These are phyloP conservation scores for Diarsia brunnea DNA, from an alignment of 2,888 invertebrate genomes.

Conservation along the genomic window DNA sequence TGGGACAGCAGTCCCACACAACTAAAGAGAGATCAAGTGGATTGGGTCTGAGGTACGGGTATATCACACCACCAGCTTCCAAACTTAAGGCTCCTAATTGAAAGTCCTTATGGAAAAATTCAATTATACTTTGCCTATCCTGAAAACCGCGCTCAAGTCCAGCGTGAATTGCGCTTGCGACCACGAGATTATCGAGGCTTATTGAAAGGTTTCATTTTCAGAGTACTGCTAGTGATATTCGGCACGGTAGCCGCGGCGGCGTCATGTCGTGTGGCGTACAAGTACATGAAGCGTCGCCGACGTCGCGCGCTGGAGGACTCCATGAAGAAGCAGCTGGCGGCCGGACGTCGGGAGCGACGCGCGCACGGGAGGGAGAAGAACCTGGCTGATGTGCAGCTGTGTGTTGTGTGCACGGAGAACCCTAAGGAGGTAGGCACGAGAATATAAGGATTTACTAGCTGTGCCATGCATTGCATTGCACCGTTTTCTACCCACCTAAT, in stretches of 20 bases:
- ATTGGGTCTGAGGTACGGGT: no score
- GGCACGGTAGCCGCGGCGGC: conserved; percentile 90
- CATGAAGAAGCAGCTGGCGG: conserved; percentile 92
- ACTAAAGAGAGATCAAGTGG: neutral
- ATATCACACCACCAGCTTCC: no score
- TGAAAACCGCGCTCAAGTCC: no score
- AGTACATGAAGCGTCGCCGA: conserved; percentile 85
- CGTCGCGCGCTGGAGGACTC: conserved; percentile 90
- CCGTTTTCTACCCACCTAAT: no score
- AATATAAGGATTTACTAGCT: neutral
- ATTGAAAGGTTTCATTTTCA: no score
- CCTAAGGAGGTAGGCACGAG: conserved; percentile 92
- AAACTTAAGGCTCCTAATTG: neutral
- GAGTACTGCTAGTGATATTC: conserved; percentile 90
- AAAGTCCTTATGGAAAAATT: neutral
- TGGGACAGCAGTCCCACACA: neutral
- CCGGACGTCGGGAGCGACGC: conserved; percentile 92
- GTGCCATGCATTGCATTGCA: no score
- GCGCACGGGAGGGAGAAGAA: conserved; percentile 92
- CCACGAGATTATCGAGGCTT: no score
- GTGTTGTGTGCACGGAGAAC: conserved; percentile 96
- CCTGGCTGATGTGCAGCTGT: conserved; percentile 92
- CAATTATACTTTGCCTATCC: no score
- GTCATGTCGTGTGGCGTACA: conserved; percentile 89
- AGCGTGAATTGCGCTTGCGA: no score